Evolutionary conservation across 2,888 invertebrate genomes (phyloP), one percentile per base, ranked within the genome.

Genomic region (Frankliniella intonsa): DNA sequence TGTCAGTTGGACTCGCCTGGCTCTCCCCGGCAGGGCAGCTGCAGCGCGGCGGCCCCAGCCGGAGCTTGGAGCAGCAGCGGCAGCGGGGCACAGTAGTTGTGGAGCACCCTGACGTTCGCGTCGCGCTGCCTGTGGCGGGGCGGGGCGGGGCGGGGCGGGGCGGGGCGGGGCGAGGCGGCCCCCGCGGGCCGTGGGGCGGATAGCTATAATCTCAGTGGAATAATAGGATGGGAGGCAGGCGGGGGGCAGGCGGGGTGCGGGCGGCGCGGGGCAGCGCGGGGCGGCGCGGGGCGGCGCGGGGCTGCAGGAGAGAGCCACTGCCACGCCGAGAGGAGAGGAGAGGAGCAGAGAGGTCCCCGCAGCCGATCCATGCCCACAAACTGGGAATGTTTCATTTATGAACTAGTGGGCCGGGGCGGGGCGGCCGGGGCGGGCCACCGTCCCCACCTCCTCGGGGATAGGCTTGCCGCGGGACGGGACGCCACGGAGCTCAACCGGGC

Each of bases 381-480:
- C 38, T 84, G 84, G 84, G 83, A 83, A 80, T 81, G 83, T 82
- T 83, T 83, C 82, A 38, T 38, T 38, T 38, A 38, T 38, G 38
- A 38, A 38, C 38, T 38, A 2, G 38, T 38, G 38, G 38, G 38
- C 38, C 38, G 38, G 38, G 38, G 3, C 38, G 38, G 38, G 38
- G 3, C 38, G 38, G 38, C 84, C 85, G 85, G 85, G 85, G 84
- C 85, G 84, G 85, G 84, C 84, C 86, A 84, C 85, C 86, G 86
- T n/a, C n/a, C n/a, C n/a, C n/a, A n/a, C n/a, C n/a, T n/a, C 84
- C 86, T 86, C 84, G 84, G 84, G 83, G 84, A 83, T 83, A 83
- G 82, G 81, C 83, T 83, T 82, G 84, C 83, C 14, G 82, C 84
- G 19, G 84, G 84, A 9, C 81, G 83, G n/a, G 80, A 83, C 82